Evolutionary conservation across 2,113 vertebrate genomes (phyloP), one percentile per base, ranked within the genome.

Genomic region (Toxostoma redivivum): DNA sequence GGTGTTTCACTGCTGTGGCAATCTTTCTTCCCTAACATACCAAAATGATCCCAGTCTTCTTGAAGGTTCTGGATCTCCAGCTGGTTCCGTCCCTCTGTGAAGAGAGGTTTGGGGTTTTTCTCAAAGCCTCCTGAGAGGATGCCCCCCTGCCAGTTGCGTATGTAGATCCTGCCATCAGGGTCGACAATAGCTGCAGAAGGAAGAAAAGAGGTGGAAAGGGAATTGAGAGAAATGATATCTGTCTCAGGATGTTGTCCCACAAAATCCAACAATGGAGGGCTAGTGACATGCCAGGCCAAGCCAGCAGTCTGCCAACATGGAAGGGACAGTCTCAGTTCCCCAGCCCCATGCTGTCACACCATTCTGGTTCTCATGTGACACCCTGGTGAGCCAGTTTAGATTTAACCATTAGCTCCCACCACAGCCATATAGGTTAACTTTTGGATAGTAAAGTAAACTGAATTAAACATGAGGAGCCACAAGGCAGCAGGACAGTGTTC

Each of bases 31-130:
- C 27, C 37, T 12, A n/a, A 93, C 98, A 42, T 97, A 99, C 99
- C 99, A 86, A 99, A 99, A 93, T 99, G 99, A 97, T 99, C 99
- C 99, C 99, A 99, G 95, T 99, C 99, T 93, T 99, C 99, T 70
- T 99, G 99, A 96, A 99, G 98, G 97, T 98, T 99, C 74, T 99
- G 99, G 92, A 99, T 99, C 97, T 99, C 99, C 97, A 99, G 98
- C 97, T 99, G 99, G 95, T 99, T 99, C 85, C 98, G 98, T 15
- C 99, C 99, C 96, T 99, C 99, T 0, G 99, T 99, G 94, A 99
- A 99, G 95, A 99, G 99, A 53, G 99, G 99, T 91, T 99, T 99
- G 10, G 99, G 99, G 95, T 99, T 99, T 97, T 99, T 99, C 97
- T 99, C 99, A 92, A 99, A 99, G 91, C 99, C 99, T 8, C 99